Conservation (phyloP, 2,888 invertebrate species). For the Sepioteuthis lessoniana region DNA sequence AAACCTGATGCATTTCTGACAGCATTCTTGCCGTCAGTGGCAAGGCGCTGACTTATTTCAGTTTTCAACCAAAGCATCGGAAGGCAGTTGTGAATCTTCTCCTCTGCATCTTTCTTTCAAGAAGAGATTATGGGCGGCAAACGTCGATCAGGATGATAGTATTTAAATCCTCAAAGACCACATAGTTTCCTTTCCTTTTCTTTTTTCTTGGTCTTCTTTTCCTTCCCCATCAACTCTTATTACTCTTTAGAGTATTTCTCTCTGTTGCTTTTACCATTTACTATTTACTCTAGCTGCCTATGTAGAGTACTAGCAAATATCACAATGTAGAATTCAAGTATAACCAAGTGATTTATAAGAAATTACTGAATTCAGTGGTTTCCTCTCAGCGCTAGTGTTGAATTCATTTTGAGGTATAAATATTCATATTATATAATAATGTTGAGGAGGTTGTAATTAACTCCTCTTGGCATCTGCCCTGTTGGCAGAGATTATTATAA, state of each 20-base stretch:
- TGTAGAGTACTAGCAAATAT: background rate
- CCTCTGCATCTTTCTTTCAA: background rate
- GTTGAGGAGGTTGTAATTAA: too few relatives aligned
- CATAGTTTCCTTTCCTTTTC: background rate
- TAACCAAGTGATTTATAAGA: background rate
- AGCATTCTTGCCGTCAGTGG: background rate
- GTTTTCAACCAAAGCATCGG: background rate
- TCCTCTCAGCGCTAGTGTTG: too few relatives aligned
- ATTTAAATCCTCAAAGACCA: constrained; percentile 33
- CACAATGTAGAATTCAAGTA: background rate
- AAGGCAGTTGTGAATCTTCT: constrained; percentile 12
- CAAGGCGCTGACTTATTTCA: constrained; percentile 8
- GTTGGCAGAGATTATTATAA: too few relatives aligned
- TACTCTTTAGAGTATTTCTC: background rate
- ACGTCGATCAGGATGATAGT: background rate
- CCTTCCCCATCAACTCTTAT: background rate
- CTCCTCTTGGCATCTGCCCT: too few relatives aligned
- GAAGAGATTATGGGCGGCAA: constrained; percentile 8
- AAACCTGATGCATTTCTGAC: background rate
- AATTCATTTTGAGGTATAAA: too few relatives aligned
- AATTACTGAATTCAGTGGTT: background rate
- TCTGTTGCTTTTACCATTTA: background rate
- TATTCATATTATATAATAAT: too few relatives aligned
- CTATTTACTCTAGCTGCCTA: background rate
- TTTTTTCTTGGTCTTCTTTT: background rate